Base-by-base conservation (phyloP, 2,113 vertebrate genomes). In the Phylloscopus trochilus region DNA sequence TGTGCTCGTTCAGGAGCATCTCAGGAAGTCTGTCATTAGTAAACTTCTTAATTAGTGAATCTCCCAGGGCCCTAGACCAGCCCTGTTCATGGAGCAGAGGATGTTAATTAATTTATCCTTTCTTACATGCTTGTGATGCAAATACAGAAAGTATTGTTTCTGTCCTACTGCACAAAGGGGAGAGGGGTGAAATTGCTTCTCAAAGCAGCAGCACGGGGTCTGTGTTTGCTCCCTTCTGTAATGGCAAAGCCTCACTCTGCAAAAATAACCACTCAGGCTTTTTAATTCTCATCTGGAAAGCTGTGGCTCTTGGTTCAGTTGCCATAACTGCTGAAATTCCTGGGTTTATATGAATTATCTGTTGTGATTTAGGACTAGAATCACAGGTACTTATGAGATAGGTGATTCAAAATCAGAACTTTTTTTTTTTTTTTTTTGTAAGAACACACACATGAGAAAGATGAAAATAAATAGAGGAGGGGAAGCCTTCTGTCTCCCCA, bases 1-100 rank as follows among this genome's bases (percentile, higher is more conserved):
- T 63, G 44, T 43, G 52, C 31, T 76, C 1, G 10, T 63, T 41
- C 28, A 66, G 31, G 39, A 91, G 21, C 47, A 20, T 90, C 43
- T 82, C 27, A 35, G 78, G 59, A 95, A 87, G 58, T 59, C 58
- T 87, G 19, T 76, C 20, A 17, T 68, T 81, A 85, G n/a, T 68
- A 47, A 85, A 44, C 15, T 49, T 55, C 21, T 19, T 74, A 20
- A 43, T 81, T 70, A 83, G 43, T 26, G 59, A 70, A 77, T 35
- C 70, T 87, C 55, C 26, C 26, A 46, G 83, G 76, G 51, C 43
- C 28, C 77, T 59, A 47, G 35, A 37, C 15, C 26, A 76, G 63
- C 22, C 43, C 17, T 76, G 35, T 82, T 13, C 1, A 0, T 27
- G 15, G 79, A 76, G 35, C 28, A 87, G 79, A 73, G 66, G n/a